phyloP scores from a whole-genome alignment of 2,888 invertebrate species.

The Ctenicera cuprea region DNA sequence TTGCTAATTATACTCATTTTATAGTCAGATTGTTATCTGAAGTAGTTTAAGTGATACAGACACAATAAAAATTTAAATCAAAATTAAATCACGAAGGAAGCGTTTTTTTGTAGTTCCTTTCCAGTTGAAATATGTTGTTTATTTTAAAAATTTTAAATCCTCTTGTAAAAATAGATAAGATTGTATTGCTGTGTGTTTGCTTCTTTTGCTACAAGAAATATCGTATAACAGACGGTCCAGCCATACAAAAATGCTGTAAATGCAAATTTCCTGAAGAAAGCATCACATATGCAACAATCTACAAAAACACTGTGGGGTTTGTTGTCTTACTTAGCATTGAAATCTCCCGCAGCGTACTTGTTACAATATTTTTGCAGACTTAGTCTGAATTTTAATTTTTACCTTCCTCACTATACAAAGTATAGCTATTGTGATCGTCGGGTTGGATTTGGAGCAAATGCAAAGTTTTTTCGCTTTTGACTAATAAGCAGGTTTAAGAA shows the following conservation, averaged over 20 bases:
- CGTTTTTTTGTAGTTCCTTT: not conserved
- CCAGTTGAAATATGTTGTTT: not conserved
- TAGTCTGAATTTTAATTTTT: constrained; percentile 6
- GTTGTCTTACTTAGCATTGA: constrained; percentile 15
- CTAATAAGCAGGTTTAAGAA: too few relatives aligned
- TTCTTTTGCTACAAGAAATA: too few relatives aligned
- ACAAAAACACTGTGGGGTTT: constrained; percentile 1
- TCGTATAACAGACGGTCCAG: too few relatives aligned
- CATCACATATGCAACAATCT: too few relatives aligned
- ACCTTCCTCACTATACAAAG: not conserved
- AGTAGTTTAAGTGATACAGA: too few relatives aligned
- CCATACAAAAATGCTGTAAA: constrained; percentile 1
- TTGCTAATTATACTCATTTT: not conserved
- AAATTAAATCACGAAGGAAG: not conserved
- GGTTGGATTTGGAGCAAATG: too few relatives aligned
- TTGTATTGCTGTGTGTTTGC: too few relatives aligned
- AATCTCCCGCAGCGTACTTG: constrained; percentile 11
- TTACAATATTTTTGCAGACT: constrained; percentile 12
- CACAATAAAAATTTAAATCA: too few relatives aligned
- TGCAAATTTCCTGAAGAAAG: constrained; percentile 1
- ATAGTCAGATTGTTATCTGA: not conserved
- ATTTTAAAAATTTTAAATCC: not conserved
- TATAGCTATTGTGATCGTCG: too few relatives aligned
- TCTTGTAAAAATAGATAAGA: too few relatives aligned
- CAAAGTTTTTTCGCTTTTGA: too few relatives aligned